Evolutionary conservation across 2,888 invertebrate genomes (phyloP), one percentile per base, ranked within the genome.

Genomic region (Xylocampa areola): DNA sequence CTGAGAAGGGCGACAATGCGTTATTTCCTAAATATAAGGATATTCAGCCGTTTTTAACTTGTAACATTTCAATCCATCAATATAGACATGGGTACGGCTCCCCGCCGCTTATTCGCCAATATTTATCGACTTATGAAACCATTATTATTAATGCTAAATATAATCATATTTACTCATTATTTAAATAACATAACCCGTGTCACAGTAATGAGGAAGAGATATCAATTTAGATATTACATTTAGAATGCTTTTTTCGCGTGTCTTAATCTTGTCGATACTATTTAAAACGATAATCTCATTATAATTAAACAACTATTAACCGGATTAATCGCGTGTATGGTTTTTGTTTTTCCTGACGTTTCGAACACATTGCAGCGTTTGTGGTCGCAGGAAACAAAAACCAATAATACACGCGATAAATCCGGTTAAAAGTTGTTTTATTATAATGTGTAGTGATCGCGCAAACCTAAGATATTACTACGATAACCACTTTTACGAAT

Each of bases 81-180:
- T 25, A 23, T 29, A 48, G 35, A n/a, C 10, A 13, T 16, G 4
- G 27, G 39, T 54, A 14, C 57, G 54, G 66, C 64, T 73, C 41
- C 54, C 65, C 33, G 48, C 37, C 65, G 33, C 14, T 10, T 16
- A 47, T 36, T 32, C 17, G 27, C 29, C 11, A 13, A 30, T 35
- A 49, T 67, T 64, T 74, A 78, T 80, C 70, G 75, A 74, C 79
- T 84, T 79, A 75, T 72, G 76, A 72, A 80, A 73, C 68, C 68
- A 63, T 75, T 68, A 77, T 79, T 77, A 81, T 64, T 81, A 17
- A 37, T 11, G 49, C 43, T 27, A 29, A 14, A n/a, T 14, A 19
- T 14, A 11, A 59, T 16, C 14, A 35, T 8, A 4, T 47, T 27
- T 36, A 39, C 8, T 21, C 10, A 27, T 10, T 21, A 21, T 21